phyloP scores from a whole-genome alignment of 92 coral and sea anemone species.

The Phymanthus crucifer region DNA sequence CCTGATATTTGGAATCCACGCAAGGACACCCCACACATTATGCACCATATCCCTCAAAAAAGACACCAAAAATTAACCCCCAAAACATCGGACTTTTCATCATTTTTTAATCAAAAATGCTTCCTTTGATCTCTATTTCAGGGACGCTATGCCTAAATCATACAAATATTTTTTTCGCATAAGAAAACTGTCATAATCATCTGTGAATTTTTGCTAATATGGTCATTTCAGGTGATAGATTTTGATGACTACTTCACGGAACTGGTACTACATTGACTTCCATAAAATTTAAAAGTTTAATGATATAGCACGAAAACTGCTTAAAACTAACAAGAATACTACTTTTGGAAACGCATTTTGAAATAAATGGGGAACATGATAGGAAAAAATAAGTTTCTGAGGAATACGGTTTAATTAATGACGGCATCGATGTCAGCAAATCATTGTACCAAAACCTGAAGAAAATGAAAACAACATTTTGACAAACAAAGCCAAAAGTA shows the following conservation, averaged over 20 bases:
- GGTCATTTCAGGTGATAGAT: constrained; percentile 4
- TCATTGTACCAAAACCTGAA: neutral
- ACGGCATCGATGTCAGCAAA: neutral
- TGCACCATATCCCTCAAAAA: constrained; percentile 23
- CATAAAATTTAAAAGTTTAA: neutral
- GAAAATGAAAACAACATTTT: neutral
- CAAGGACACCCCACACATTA: constrained; percentile 83
- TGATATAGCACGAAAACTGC: neutral
- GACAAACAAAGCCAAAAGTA: constrained; percentile 3
- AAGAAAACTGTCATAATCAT: neutral
- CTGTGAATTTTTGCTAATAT: neutral
- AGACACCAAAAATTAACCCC: constrained; percentile 2
- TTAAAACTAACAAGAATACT: neutral
- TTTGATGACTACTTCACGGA: neutral
- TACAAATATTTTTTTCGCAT: neutral
- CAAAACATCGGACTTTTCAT: neutral
- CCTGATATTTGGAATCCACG: constrained; percentile 68
- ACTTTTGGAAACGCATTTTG: neutral
- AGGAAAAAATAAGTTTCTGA: neutral
- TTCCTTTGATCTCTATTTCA: neutral
- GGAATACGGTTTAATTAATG: neutral
- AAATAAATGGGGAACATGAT: neutral
- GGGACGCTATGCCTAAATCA: neutral
- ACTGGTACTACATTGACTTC: neutral
- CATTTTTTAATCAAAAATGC: neutral